phyloP scores from a whole-genome alignment of 2,888 invertebrate genomes.

The Chrysolina haemoptera region DNA sequence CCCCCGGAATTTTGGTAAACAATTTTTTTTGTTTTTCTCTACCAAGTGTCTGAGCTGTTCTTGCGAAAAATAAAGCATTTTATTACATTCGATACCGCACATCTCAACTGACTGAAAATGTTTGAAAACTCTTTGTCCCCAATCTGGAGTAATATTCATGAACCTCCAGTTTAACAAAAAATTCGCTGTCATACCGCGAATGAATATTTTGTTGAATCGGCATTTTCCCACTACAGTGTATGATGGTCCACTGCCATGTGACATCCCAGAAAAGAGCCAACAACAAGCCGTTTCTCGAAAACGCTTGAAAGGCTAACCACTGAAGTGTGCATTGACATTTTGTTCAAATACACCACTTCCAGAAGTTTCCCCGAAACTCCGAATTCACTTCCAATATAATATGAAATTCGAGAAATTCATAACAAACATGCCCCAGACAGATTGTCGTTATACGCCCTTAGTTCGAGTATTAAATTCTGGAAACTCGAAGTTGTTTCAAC shows the following conservation, averaged over 20 bases:
- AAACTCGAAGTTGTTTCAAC: conserved; percentile 17
- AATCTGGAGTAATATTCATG: too few relatives aligned
- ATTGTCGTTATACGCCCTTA: conserved; percentile 19
- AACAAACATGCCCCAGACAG: conserved; percentile 21
- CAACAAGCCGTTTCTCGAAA: neutral
- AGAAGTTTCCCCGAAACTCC: neutral
- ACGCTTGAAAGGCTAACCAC: neutral
- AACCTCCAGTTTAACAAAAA: too few relatives aligned
- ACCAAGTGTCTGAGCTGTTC: too few relatives aligned
- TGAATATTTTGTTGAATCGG: too few relatives aligned
- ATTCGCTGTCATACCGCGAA: too few relatives aligned
- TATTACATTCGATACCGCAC: too few relatives aligned
- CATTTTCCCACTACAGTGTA: neutral
- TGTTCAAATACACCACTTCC: neutral
- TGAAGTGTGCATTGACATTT: conserved; percentile 2
- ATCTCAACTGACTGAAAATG: too few relatives aligned
- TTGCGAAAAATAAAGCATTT: too few relatives aligned
- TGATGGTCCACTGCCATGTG: neutral
- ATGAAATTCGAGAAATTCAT: conserved; percentile 26
- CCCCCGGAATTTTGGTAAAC: too few relatives aligned
- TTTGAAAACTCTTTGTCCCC: too few relatives aligned
- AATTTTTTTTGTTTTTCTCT: too few relatives aligned
- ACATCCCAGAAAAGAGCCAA: neutral
- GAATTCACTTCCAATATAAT: conserved; percentile 6
- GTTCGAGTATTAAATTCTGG: conserved; percentile 26